phyloP scores from a whole-genome alignment of 2,113 vertebrate species.

The Anas platyrhynchos region DNA sequence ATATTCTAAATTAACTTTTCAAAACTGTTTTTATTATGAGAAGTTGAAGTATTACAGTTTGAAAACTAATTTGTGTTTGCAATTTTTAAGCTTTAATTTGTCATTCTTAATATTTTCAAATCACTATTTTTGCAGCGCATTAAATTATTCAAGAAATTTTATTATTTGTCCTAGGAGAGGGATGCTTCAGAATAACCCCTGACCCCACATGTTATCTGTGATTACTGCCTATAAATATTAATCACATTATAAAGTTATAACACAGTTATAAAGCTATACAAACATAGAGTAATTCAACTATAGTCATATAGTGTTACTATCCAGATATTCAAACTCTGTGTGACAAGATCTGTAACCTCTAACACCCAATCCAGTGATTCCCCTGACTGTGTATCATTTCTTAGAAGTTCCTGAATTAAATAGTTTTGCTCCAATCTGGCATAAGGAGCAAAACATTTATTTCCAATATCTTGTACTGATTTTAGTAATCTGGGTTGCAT shows the following conservation, averaged over 20 bases:
- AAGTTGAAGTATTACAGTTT: constrained; percentile 29
- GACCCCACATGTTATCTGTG: neutral
- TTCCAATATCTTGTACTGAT: neutral
- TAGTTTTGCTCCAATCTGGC: neutral
- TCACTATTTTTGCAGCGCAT: constrained; percentile 39
- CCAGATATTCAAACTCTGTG: neutral
- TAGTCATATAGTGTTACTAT: neutral
- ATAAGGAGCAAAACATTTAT: neutral
- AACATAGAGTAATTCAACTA: neutral
- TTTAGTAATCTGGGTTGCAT: neutral
- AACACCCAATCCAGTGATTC: neutral
- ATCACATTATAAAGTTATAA: neutral
- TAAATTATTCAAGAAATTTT: constrained; percentile 34
- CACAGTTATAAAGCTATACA: neutral
- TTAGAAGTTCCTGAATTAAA: neutral
- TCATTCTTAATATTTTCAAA: constrained; percentile 29
- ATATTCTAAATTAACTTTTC: constrained; percentile 44
- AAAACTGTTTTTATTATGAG: constrained; percentile 33
- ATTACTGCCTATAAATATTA: constrained; percentile 45
- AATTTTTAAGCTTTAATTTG: constrained; percentile 55
- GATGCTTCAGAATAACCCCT: neutral
- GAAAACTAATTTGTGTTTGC: constrained; percentile 29
- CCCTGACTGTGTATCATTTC: neutral
- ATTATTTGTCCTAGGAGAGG: constrained; percentile 33
- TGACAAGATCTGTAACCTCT: neutral